Evolutionary conservation across 2,888 invertebrate genomes (phyloP), one percentile per base, ranked within the genome.

Genomic region (Drosophila macrothrix): DNA sequence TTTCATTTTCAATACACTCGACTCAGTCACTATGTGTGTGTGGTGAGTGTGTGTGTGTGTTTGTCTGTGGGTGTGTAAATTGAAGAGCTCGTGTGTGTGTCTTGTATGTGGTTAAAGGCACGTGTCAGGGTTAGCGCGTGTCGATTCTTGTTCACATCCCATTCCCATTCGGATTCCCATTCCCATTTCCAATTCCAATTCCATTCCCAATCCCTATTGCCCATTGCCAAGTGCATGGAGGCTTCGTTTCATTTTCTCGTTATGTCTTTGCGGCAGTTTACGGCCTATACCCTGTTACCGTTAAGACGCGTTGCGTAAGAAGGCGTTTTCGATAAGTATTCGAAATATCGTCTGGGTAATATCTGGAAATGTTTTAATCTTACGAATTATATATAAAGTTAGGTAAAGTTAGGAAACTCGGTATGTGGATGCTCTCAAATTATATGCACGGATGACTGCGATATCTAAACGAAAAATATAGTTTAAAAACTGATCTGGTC

Each of bases 101-200:
- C 67, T 61, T 64, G 65, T 77, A 61, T 81, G 83, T 68, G 80
- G 81, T 80, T 82, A 80, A 74, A 71, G 80, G 67, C 88, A 88
- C 89, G 89, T 86, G 86, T 83, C 87, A 60, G 77, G 73, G 85
- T 85, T 84, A 75, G 85, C 82, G 76, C 70, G 73, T 62, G 81
- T 78, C 83, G 84, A 67, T 73, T 76, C 65, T 69, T 73, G 55
- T 71, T 35, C 54, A 14, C 56, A 31, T 65, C 29, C 1, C 37
- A 60, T 59, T 69, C 28, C 35, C 61, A 58, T 53, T 43, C 59
- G 63, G 54, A 46, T 62, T 52, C 43, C 59, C 64, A 69, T 65
- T 62, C 60, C 58, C 63, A 68, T 54, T 78, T 67, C 71, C 83
- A 74, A 43, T 67, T 25, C 43, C 59, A 66, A 43, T 64, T 49